A percentile compares a stretch with the other conserved stretches of the same genome.
phyloP scores from a whole-genome alignment of 1,140 invertebrate species.

The Brachionus koreanus region DNA sequence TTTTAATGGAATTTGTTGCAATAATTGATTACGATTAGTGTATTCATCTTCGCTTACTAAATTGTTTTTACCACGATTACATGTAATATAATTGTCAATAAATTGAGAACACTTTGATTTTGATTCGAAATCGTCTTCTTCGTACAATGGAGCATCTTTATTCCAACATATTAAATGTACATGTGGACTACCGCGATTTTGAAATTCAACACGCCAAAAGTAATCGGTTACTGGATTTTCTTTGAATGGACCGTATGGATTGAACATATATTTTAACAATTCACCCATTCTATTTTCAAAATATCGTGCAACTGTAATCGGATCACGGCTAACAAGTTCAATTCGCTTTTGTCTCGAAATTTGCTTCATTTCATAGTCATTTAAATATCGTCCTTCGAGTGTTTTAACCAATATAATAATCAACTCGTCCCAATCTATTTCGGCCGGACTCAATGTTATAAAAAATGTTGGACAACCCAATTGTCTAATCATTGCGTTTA shows the following conservation, averaged over 20 bases:
- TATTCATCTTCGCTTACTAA: no score
- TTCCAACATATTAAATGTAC: neutral
- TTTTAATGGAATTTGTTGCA: neutral
- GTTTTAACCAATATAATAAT: neutral
- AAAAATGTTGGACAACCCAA: neutral
- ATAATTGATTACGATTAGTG: neutral
- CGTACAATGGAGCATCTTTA: neutral
- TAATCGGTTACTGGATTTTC: neutral
- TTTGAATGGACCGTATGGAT: neutral
- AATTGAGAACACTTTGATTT: no score
- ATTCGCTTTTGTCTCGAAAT: neutral
- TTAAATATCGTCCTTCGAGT: neutral
- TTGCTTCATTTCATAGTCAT: neutral
- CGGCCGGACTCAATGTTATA: neutral
- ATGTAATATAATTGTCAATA: no score
- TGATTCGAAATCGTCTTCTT: neutral
- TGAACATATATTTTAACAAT: neutral
- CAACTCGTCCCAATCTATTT: neutral
- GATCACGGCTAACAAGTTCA: neutral
- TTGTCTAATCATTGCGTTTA: conserved; percentile 6
- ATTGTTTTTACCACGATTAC: no score
- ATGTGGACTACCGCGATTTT: neutral
- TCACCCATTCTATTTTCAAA: conserved; percentile 4
- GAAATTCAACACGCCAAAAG: conserved; percentile 16
- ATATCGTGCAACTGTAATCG: neutral